A percentile compares a stretch with the other conserved stretches of the same genome.
phyloP scores from a whole-genome alignment of 2,888 invertebrate species.

The Buathra laborator region DNA sequence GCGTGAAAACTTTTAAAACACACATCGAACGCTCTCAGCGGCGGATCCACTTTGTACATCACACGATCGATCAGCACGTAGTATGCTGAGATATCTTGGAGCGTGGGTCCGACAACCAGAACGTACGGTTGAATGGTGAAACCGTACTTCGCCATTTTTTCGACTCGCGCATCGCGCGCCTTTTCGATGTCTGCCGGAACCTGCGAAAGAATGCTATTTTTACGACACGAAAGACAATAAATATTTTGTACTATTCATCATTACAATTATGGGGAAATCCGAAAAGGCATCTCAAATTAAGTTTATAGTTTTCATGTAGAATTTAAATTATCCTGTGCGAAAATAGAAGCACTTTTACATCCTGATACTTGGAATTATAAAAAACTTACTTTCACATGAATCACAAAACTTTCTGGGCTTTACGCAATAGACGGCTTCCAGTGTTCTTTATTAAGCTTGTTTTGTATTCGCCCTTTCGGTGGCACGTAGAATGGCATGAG shows the following conservation, averaged over 20 bases:
- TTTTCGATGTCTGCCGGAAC: conserved; percentile 3
- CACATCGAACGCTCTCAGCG: conserved; percentile 22
- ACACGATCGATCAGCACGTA: conserved; percentile 10
- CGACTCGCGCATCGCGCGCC: not conserved
- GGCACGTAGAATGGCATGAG: conserved; percentile 14
- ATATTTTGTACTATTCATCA: no score
- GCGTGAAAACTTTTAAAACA: conserved; percentile 18
- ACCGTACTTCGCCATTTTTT: not conserved
- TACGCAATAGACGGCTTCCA: conserved; percentile 28
- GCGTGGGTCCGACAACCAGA: not conserved
- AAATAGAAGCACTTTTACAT: not conserved
- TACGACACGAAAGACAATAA: not conserved
- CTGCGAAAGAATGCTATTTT: not conserved
- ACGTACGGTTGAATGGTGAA: not conserved
- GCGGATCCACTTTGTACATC: conserved; percentile 12
- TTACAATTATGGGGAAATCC: no score
- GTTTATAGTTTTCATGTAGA: no score
- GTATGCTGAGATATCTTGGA: not conserved
- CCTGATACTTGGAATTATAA: not conserved
- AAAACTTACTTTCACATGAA: conserved; percentile 24
- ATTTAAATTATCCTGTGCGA: no score
- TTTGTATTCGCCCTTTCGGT: conserved; percentile 9
- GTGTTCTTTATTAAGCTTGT: not conserved
- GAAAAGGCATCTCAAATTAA: no score
- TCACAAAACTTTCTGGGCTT: conserved; percentile 26